Percentiles rank a stretch among this genome's conserved stretches.
Conservation (phyloP, 2,113 vertebrate species). For the Cettia cetti region DNA sequence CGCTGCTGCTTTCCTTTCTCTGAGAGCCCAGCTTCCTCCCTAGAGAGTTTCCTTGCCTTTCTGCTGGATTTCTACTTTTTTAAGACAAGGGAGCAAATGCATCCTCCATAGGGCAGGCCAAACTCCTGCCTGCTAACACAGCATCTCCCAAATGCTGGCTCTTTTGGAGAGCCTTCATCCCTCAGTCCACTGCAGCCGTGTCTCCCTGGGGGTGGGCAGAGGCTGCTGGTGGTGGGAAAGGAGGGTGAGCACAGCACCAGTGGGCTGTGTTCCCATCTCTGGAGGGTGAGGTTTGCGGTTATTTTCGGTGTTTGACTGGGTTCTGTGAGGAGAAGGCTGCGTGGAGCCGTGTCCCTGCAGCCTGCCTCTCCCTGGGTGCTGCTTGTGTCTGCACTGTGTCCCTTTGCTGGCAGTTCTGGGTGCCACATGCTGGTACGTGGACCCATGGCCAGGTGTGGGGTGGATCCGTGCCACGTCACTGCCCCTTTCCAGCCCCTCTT, state of each 20-base stretch:
- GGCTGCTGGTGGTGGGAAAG: neutral
- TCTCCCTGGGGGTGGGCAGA: neutral
- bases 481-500: neutral
- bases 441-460: neutral
- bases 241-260: neutral
- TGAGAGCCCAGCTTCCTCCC: neutral
- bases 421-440: rapidly evolving
- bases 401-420: neutral
- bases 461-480: neutral
- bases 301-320: rapidly evolving
- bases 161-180: neutral
- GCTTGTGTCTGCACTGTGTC: neutral
- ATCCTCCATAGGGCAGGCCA: neutral
- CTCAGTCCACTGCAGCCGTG: rapidly evolving
- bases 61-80: neutral
- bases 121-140: neutral
- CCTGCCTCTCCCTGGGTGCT: neutral
- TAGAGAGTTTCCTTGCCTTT: neutral
- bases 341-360: neutral
- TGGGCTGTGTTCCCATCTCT: rapidly evolving
- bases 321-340: neutral
- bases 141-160: rapidly evolving
- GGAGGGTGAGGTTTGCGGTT: neutral
- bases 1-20: neutral
- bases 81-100: neutral